These are phyloP conservation scores for Brachionichthys hirsutus DNA, from an alignment of 2,113 vertebrate species.

Conservation along the genomic window DNA sequence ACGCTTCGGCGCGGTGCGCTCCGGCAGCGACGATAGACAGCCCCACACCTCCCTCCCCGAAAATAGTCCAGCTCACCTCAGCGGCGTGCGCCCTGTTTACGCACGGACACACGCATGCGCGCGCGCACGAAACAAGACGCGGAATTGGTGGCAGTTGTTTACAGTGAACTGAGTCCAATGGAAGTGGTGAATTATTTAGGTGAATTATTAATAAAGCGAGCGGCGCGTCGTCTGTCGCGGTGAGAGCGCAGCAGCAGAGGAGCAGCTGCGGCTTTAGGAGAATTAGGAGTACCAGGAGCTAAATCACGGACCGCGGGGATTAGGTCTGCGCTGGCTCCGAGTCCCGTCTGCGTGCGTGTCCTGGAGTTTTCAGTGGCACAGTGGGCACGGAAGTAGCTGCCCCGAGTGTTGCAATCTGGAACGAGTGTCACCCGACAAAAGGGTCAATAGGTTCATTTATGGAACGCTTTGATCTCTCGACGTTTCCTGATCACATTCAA, in stretches of 20 bases:
- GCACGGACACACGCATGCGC: slow-evolving; percentile 8
- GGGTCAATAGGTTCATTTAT: too few relatives aligned
- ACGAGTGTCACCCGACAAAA: neutral
- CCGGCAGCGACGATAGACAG: slow-evolving; percentile 17
- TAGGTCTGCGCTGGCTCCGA: slow-evolving; percentile 57
- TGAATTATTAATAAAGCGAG: slow-evolving; percentile 78
- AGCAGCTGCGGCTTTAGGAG: slow-evolving; percentile 77
- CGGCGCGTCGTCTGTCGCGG: slow-evolving; percentile 73
- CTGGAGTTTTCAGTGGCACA: slow-evolving; percentile 28
- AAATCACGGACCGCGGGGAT: slow-evolving; percentile 74
- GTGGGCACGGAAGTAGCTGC: slow-evolving; percentile 14
- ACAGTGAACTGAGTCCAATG: slow-evolving; percentile 9
- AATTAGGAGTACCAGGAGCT: slow-evolving; percentile 70
- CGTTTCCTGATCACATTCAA: too few relatives aligned
- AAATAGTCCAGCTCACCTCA: slow-evolving; percentile 41
- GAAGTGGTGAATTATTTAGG: slow-evolving; percentile 56
- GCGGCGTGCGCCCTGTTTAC: slow-evolving; percentile 31
- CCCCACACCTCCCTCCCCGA: slow-evolving; percentile 20
- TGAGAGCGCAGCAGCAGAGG: slow-evolving; percentile 55
- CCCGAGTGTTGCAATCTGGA: neutral
- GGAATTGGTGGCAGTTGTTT: slow-evolving; percentile 53
- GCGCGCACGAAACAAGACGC: neutral
- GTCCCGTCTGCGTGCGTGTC: slow-evolving; percentile 17
- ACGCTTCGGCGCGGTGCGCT: slow-evolving; percentile 43
- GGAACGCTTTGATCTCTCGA: too few relatives aligned